Evolutionary conservation across 1,140 invertebrate species (phyloP).

Genomic region (Sweltsa coloradensis): DNA sequence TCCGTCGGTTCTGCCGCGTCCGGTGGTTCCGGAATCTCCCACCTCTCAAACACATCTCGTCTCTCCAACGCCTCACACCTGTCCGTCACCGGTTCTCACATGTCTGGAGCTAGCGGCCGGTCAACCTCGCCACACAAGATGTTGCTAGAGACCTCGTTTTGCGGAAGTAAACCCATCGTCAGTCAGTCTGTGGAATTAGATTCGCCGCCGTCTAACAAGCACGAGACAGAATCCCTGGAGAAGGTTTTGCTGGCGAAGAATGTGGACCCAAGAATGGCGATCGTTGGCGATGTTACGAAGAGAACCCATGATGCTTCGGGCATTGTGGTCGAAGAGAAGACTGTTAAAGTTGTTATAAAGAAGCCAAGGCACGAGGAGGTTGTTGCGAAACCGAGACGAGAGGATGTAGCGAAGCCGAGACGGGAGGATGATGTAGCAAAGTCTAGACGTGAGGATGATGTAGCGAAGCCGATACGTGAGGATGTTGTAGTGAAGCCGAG

Average conservation of each 20-base stretch:
- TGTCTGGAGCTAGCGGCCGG: slow-evolving; percentile 33
- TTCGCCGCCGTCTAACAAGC: slow-evolving; percentile 9
- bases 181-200: slow-evolving; percentile 1
- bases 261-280: slow-evolving; percentile 38
- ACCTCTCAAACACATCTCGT: slow-evolving; percentile 12
- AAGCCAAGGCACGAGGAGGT: slow-evolving; percentile 32
- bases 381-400: slow-evolving; percentile 28
- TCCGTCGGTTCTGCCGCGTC: slow-evolving; percentile 48
- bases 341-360: slow-evolving; percentile 30
- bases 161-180: slow-evolving; percentile 54
- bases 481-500: too few relatives aligned
- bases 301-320: neutral
- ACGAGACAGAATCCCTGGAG: slow-evolving; percentile 44
- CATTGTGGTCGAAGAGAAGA: neutral
- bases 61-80: slow-evolving; percentile 37
- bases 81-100: slow-evolving; percentile 36
- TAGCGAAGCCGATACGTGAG: too few relatives aligned
- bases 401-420: too few relatives aligned
- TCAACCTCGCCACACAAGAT: slow-evolving; percentile 81
- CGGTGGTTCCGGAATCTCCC: slow-evolving; percentile 20
- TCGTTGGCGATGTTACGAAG: slow-evolving; percentile 34
- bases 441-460: too few relatives aligned
- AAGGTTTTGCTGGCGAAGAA: slow-evolving; percentile 46
- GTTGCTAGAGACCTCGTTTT: slow-evolving; percentile 78
- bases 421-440: too few relatives aligned